Conservation (phyloP, 53 echinoderm and acorn worm genomes). For the Mesocentrotus franciscanus region DNA sequence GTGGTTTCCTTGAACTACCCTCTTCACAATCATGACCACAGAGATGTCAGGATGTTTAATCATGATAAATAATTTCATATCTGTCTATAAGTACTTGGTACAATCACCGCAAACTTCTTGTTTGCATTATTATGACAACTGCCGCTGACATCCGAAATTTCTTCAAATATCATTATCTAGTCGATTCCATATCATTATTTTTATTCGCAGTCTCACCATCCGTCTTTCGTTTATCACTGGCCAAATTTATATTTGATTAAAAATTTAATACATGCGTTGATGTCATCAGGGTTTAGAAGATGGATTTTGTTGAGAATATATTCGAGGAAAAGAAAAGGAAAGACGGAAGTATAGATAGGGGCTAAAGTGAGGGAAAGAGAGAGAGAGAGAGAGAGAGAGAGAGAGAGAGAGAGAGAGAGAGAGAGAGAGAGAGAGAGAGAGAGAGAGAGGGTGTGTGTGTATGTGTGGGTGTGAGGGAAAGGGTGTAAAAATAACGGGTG, state of each 20-base stretch:
- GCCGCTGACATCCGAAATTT: background rate
- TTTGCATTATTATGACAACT: background rate
- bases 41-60: background rate
- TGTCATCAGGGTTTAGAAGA: background rate
- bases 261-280: background rate
- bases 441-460: background rate
- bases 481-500: no score
- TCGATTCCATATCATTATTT: background rate
- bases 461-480: background rate
- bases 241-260: background rate
- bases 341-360: background rate
- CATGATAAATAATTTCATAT: background rate
- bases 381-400: background rate
- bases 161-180: background rate
- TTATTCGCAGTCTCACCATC: background rate
- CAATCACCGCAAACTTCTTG: background rate
- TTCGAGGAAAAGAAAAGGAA: slow-evolving; percentile 19
- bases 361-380: background rate
- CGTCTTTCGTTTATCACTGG: background rate
- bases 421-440: background rate
- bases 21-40: background rate
- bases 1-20: background rate
- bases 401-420: background rate
- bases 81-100: background rate
- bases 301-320: background rate